Base-by-base conservation (phyloP, 1,140 invertebrate species). In the Phthorimaea operculella region DNA sequence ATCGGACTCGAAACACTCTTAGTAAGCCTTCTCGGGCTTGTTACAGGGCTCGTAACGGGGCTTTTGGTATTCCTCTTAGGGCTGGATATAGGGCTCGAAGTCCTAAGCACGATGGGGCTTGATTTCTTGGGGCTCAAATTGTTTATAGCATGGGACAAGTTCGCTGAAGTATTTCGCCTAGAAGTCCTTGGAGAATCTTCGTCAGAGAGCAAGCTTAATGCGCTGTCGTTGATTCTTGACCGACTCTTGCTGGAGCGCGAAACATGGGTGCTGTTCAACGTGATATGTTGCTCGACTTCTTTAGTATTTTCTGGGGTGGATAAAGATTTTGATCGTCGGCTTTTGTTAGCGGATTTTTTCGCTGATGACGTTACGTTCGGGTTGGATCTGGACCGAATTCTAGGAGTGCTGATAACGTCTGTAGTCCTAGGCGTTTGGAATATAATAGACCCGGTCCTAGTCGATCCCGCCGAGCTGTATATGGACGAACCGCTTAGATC, bases 171-270 rank as follows among this genome's bases (percentile, higher is more conserved):
- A 10, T n/a, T n/a, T 14, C 16, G 4, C 16, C 44, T 47, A 9
- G 44, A 47, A 16, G 44, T 16, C 44, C 16, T 47, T 1, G 44
- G 44, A 4, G 44, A 47, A 9, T 47, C 44, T 15, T 47, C 16
- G n/a, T 47, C 44, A 8, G 12, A n/a, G 15, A 9, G 11, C n/a
- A 48, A 51, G 9, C 51, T 54, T 11, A 74, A 15, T 21, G 74
- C 72, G 42, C 69, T 78, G 18, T 78, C 78, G 15, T 72, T 72
- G 16, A 76, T 57, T 17, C 73, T 58, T 1, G 74, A 75, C 10
- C 67, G 50, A 39, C 68, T 75, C 4, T 69, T 63, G 0, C 71
- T 68, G 2, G 57, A 58, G 21, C 64, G 62, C 2, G 68, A 64
- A 9, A 59, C 45, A 7, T 54, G 59, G 0, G 65, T 67, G 11